Evolutionary conservation across 2,113 vertebrate genomes (phyloP), one percentile per base, ranked within the genome.

Genomic region (Tapirus terrestris): DNA sequence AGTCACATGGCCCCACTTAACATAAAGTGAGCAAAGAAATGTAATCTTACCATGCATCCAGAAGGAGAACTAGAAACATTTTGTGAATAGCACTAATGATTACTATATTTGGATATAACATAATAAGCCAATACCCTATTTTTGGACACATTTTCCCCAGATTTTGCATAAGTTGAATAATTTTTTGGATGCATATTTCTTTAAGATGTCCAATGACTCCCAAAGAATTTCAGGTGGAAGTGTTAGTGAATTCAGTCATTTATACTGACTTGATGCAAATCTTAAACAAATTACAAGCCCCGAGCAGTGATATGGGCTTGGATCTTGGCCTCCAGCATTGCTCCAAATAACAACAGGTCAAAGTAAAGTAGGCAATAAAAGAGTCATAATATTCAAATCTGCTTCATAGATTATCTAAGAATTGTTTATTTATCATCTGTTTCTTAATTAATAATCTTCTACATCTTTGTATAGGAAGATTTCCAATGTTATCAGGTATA

Each of bases 181-280:
- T 25, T 65, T 76, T 82, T 79, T 75, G 58, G 18, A 75, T 88
- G 9, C 2, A 17, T 70, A 63, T 76, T 91, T 68, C n/a, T 91
- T 48, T 48, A 89, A 91, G 67, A 75, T 75, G 25, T n/a, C 60
- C 53, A 95, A 25, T 39, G 21, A 91, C 36, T 36, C 58, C 21
- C 33, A n/a, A 53, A 58, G 70, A 89, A 65, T 94, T 92, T 93
- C 63, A 80, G 75, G 36, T 84, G 43, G 36, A 72, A 94, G 76
- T 83, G 56, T 75, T 84, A 86, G 39, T 51, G 43, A 83, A 90
- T n/a, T 21, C 56, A 91, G 27, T 51, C 31, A 45, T 70, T 63
- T n/a, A 7, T 84, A 60, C 51, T n/a, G 31, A 84, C 31, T 58
- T 87, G 29, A 51, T 63, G 11, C 45, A 97, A 93, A 95, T 67